phyloP scores from a whole-genome alignment of 2,797 vertebrate genomes.

The Cyprinodon diabolis region DNA sequence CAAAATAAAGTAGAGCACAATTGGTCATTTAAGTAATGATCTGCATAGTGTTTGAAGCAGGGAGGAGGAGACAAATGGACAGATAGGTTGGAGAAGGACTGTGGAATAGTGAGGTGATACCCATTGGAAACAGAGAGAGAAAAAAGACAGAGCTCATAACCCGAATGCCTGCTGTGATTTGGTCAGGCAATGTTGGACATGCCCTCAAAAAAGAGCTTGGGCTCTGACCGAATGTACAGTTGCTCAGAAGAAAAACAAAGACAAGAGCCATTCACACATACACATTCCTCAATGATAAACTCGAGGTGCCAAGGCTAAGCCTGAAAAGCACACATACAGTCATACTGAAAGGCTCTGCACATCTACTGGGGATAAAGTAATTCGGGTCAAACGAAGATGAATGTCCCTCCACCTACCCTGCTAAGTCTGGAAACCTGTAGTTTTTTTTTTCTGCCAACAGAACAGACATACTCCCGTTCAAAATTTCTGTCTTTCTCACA shows the following conservation, averaged over 20 bases:
- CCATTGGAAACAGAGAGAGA: slow-evolving; percentile 42
- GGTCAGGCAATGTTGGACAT: slow-evolving; percentile 47
- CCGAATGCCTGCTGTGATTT: slow-evolving; percentile 56
- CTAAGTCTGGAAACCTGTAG: slow-evolving; percentile 45
- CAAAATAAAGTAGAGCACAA: slow-evolving; percentile 2
- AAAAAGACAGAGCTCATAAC: slow-evolving; percentile 48
- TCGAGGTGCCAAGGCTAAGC: slow-evolving; percentile 29
- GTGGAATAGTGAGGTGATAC: slow-evolving; percentile 26
- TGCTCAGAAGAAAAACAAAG: slow-evolving; percentile 47
- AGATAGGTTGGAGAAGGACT: slow-evolving; percentile 6
- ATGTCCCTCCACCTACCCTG: slow-evolving; percentile 44
- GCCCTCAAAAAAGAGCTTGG: slow-evolving; percentile 61
- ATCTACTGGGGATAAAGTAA: slow-evolving; percentile 51
- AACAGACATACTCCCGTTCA: slow-evolving; percentile 24
- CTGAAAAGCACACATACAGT: slow-evolving; percentile 22
- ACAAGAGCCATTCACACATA: slow-evolving; percentile 36
- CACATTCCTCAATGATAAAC: slow-evolving; percentile 28
- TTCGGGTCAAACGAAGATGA: slow-evolving; percentile 69
- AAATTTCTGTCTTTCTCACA: slow-evolving; percentile 5
- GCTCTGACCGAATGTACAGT: slow-evolving; percentile 57
- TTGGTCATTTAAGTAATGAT: neutral
- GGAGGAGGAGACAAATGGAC: slow-evolving; percentile 29
- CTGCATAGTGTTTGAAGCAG: slow-evolving; percentile 15
- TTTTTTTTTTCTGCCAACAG: slow-evolving; percentile 43
- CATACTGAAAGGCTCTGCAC: slow-evolving; percentile 23